These are phyloP conservation scores for Leptonema lineaticorne DNA, from an alignment of 1,140 invertebrate genomes.

Conservation along the genomic window DNA sequence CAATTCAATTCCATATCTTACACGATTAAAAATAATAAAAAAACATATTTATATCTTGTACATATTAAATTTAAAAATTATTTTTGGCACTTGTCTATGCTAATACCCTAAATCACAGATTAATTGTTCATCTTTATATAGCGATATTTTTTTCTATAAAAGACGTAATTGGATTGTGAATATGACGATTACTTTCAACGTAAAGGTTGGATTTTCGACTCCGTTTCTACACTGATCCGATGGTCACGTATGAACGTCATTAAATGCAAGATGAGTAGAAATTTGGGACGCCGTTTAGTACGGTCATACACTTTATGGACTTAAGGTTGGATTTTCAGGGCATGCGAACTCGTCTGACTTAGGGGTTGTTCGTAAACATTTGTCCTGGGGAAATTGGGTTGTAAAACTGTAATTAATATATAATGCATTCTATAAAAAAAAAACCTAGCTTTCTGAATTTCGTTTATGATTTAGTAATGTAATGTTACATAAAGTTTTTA, in stretches of 20 bases:
- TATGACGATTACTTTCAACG: not conserved
- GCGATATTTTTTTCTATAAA: too few relatives aligned
- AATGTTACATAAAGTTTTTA: too few relatives aligned
- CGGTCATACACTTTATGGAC: slow-evolving; percentile 18
- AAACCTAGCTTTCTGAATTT: too few relatives aligned
- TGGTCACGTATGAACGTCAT: slow-evolving; percentile 23
- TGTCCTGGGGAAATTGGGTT: slow-evolving; percentile 18
- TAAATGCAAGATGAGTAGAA: slow-evolving; percentile 21
- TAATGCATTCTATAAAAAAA: too few relatives aligned
- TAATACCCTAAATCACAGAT: too few relatives aligned
- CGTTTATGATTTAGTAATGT: not conserved
- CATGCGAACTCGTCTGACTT: not conserved
- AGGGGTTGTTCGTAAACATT: slow-evolving; percentile 14
- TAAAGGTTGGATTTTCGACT: not conserved
- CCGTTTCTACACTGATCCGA: not conserved
- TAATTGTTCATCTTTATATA: too few relatives aligned
- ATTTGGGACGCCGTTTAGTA: slow-evolving; percentile 25
- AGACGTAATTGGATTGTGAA: not conserved
- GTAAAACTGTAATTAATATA: slow-evolving; percentile 24
- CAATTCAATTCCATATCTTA: too few relatives aligned
- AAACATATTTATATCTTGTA: too few relatives aligned
- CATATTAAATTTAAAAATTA: too few relatives aligned
- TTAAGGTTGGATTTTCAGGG: not conserved
- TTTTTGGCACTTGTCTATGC: too few relatives aligned
- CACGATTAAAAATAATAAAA: too few relatives aligned